Conservation (phyloP, 2,888 invertebrate genomes). For the Xylota sylvarum region DNA sequence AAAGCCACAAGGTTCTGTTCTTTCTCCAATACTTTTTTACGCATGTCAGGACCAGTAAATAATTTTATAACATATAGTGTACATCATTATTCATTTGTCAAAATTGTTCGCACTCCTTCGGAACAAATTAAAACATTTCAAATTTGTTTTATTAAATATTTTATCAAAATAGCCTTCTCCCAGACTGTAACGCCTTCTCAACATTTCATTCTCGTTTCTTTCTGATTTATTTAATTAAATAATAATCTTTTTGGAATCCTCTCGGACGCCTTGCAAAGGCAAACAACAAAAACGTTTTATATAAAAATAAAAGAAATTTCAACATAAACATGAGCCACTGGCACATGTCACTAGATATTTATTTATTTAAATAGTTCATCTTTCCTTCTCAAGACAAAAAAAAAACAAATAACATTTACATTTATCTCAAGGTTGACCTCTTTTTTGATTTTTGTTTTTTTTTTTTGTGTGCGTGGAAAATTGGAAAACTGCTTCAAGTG, state of each 20-base stretch:
- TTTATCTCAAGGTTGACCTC: constrained; percentile 68
- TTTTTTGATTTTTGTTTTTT: constrained; percentile 15
- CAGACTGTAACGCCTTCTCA: not conserved
- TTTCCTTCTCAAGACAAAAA: not conserved
- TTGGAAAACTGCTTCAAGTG: constrained; percentile 40
- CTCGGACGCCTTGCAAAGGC: not conserved
- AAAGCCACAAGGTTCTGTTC: too few species aligned
- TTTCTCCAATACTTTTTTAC: too few species aligned
- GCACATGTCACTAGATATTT: constrained; percentile 51
- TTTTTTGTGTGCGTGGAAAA: constrained; percentile 32
- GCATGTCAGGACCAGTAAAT: too few species aligned
- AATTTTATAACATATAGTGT: too few species aligned
- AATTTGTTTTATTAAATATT: constrained; percentile 5
- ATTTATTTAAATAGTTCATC: constrained; percentile 50
- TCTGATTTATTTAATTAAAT: not conserved
- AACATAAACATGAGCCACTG: constrained; percentile 20
- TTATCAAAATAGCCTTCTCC: not conserved
- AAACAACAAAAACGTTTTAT: not conserved
- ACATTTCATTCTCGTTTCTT: not conserved
- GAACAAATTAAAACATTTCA: not conserved
- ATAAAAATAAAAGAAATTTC: constrained; percentile 10
- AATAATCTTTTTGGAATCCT: constrained; percentile 4
- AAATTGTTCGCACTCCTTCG: not conserved
- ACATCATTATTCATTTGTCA: too few species aligned
- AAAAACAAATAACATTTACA: constrained; percentile 17